phyloP scores from a whole-genome alignment of 2,797 vertebrate species.

The Psittacula derbiana region DNA sequence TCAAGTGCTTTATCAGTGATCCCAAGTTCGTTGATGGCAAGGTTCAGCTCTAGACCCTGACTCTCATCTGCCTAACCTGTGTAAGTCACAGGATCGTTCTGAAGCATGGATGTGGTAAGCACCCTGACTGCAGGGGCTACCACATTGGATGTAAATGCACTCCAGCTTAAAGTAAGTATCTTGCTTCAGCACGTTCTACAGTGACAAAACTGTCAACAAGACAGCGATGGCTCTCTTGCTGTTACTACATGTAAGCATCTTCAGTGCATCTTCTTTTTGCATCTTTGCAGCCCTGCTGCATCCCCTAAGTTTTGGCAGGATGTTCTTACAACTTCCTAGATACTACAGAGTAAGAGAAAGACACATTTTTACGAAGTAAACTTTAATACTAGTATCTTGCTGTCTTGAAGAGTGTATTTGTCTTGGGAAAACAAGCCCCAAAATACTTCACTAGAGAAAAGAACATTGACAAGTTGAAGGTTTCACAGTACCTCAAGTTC shows the following conservation, averaged over 20 bases:
- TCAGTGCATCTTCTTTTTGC: not conserved
- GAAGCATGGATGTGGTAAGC: not conserved
- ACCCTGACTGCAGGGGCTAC: rapidly evolving
- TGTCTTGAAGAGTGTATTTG: not conserved
- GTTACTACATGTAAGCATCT: not conserved
- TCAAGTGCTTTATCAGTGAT: not conserved
- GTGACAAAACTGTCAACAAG: not conserved
- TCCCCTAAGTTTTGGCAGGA: not conserved
- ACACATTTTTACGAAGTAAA: not conserved
- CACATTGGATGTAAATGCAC: rapidly evolving
- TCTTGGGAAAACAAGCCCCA: not conserved
- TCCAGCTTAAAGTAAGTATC: not conserved
- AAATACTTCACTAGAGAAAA: not conserved
- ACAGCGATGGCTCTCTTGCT: not conserved
- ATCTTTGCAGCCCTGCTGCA: not conserved
- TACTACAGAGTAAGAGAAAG: not conserved
- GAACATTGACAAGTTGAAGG: not conserved
- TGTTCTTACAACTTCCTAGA: not conserved
- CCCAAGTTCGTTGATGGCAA: not conserved
- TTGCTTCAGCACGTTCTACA: not conserved
- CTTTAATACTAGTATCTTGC: not conserved
- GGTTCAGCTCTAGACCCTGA: not conserved
- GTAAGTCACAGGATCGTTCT: not conserved
- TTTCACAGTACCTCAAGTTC: constrained; percentile 80
- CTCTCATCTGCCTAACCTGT: not conserved